phyloP scores from a whole-genome alignment of 2,888 invertebrate species.

The Macaria notata region DNA sequence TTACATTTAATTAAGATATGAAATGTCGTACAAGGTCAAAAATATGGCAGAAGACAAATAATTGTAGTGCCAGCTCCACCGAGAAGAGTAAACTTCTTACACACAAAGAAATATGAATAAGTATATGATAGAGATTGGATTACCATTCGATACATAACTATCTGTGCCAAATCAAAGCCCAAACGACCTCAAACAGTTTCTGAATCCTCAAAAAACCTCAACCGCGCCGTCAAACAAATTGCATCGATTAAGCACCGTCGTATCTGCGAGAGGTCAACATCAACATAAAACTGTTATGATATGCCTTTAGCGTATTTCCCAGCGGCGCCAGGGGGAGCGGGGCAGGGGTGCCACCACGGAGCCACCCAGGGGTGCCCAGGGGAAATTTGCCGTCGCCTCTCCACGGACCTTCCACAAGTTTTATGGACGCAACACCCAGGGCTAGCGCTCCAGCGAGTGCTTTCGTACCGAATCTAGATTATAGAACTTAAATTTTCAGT shows the following conservation, averaged over 20 bases:
- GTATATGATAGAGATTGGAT: too few relatives aligned
- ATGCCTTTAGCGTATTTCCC: constrained; percentile 81
- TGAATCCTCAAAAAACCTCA: neutral
- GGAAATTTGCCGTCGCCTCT: constrained; percentile 80
- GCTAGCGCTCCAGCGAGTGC: constrained; percentile 38
- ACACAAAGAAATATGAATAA: too few relatives aligned
- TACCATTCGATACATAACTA: too few relatives aligned
- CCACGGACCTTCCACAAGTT: constrained; percentile 79
- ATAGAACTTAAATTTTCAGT: constrained; percentile 15
- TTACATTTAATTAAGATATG: too few relatives aligned
- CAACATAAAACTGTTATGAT: constrained; percentile 82
- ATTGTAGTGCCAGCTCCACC: too few relatives aligned
- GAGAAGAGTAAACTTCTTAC: too few relatives aligned
- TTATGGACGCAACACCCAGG: constrained; percentile 75
- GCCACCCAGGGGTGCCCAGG: constrained; percentile 44
- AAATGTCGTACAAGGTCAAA: too few relatives aligned
- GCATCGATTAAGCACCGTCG: constrained; percentile 53
- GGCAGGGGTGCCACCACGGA: constrained; percentile 56
- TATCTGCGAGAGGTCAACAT: constrained; percentile 72
- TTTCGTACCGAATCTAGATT: constrained; percentile 24
- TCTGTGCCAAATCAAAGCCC: too few relatives aligned
- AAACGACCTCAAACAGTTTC: too few relatives aligned
- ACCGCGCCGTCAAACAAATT: constrained; percentile 38
- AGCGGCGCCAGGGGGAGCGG: constrained; percentile 61
- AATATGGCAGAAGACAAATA: too few relatives aligned